Evolutionary conservation across 2,113 vertebrate species (phyloP).

Genomic region (Percina caprodes): DNA sequence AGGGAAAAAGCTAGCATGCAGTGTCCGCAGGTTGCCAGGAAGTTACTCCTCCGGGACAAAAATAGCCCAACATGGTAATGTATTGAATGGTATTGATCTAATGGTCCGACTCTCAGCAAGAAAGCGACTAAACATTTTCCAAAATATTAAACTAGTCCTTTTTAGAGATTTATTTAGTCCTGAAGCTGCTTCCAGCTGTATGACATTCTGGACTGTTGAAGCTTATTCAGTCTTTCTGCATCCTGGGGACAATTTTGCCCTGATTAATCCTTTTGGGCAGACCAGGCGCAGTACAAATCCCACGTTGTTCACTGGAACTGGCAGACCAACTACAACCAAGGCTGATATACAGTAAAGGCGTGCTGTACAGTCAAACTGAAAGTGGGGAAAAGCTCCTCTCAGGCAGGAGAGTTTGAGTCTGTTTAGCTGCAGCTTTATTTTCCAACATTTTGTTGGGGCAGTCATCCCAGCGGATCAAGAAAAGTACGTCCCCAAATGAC

Average conservation of each 20-base stretch:
- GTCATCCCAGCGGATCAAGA: conserved; percentile 4
- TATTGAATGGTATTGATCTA: not conserved
- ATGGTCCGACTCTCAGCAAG: not conserved
- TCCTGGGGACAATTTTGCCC: conserved; percentile 7
- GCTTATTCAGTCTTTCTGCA: conserved; percentile 22
- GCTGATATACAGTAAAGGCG: not conserved
- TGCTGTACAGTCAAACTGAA: not conserved
- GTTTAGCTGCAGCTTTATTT: conserved; percentile 1
- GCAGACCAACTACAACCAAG: not conserved
- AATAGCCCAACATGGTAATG: no score
- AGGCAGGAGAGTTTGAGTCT: not conserved
- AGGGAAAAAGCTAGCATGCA: not conserved
- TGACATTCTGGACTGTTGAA: conserved; percentile 30
- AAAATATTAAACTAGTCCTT: not conserved
- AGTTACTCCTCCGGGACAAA: not conserved
- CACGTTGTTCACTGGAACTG: not conserved
- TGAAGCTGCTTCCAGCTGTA: conserved; percentile 3
- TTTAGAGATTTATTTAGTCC: not conserved
- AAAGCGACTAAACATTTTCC: not conserved
- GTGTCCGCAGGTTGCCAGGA: not conserved
- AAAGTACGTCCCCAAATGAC: not conserved
- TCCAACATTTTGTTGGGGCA: not conserved
- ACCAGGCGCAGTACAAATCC: conserved; percentile 19
- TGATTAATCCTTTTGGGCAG: conserved; percentile 27
- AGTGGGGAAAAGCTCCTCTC: conserved; percentile 1